Evolutionary conservation across 2,797 vertebrate species (phyloP), one percentile per base, ranked within the genome.

Genomic region (Cyprinodon diabolis): DNA sequence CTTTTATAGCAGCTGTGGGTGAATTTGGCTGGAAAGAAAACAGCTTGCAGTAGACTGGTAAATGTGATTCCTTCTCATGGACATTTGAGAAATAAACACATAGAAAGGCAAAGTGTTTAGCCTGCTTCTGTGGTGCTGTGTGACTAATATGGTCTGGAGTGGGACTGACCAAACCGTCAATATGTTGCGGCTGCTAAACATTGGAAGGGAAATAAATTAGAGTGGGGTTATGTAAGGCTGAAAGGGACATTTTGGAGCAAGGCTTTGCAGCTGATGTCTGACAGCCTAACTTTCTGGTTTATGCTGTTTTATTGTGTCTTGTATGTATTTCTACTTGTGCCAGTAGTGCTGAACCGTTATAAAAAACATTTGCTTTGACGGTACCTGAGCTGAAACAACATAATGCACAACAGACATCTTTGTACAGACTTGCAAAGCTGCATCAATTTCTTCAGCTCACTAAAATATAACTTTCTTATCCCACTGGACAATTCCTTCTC

Each of bases 41-140:
- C 47, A 69, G 68, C 80, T 92, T 90, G 90, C 89, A 86, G 63
- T 75, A 71, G 80, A 71, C 88, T 85, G 88, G 84, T 84, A 90
- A 86, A 90, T 88, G 79, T 79, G n/a, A 84, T 82, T 90, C 90
- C 86, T 79, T 87, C 77, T 86, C 84, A 77, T 86, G 75, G 78
- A 87, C 84, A 86, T 90, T 89, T 89, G 83, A 87, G 89, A 88
- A 92, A 90, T 89, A 86, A 90, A 89, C 87, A 90, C 58, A 84
- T 12, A 78, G 72, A 72, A 72, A 80, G 77, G 72, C 63, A 70
- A 81, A 69, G 75, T 55, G 76, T 72, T 70, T 76, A 57, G 86
- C 68, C 3, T 72, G 78, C 76, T 84, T 75, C 67, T 88, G 79
- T 80, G 70, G 79, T 80, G 70, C 79, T 78, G 67, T 84, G 82